phyloP scores from a whole-genome alignment of 2,888 invertebrate species.

The Sylvicola fuscatus region DNA sequence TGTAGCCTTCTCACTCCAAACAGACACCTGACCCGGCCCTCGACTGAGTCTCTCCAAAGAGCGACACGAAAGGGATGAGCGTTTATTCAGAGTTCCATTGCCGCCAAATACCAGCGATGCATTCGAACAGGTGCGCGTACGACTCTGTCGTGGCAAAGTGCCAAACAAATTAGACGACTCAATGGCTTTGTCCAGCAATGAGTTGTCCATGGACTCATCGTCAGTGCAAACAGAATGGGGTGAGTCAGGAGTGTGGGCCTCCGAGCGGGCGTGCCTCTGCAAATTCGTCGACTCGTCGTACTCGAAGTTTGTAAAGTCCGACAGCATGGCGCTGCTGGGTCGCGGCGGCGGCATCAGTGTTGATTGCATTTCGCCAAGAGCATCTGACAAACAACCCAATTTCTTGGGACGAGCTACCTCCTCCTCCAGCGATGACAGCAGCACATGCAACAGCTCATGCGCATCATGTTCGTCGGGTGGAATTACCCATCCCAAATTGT shows the following conservation, averaged over 20 bases:
- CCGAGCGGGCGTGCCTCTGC: slow-evolving; percentile 21
- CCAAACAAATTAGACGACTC: slow-evolving; percentile 13
- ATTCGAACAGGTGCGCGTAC: slow-evolving; percentile 6
- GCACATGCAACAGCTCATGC: slow-evolving; percentile 77
- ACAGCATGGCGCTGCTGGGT: slow-evolving; percentile 29
- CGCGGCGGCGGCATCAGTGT: slow-evolving; percentile 29
- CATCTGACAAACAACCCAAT: slow-evolving; percentile 52
- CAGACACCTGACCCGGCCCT: slow-evolving; percentile 24
- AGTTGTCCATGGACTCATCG: slow-evolving; percentile 8
- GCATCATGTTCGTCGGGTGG: slow-evolving; percentile 84
- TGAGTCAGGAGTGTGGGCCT: slow-evolving; percentile 25
- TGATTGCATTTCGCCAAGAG: slow-evolving; percentile 33
- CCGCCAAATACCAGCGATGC: neutral
- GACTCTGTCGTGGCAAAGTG: slow-evolving; percentile 14
- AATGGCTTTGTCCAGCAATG: slow-evolving; percentile 9
- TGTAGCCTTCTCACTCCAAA: slow-evolving; percentile 27
- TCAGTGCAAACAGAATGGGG: slow-evolving; percentile 24
- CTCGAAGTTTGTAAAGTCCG: slow-evolving; percentile 23
- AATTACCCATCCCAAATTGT: slow-evolving; percentile 64
- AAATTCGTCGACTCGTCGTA: slow-evolving; percentile 23
- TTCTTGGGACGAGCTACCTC: slow-evolving; percentile 35
- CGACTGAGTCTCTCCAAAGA: slow-evolving; percentile 28
- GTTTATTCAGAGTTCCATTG: slow-evolving; percentile 13
- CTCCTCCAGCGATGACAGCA: slow-evolving; percentile 77
- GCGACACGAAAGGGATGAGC: slow-evolving; percentile 27